Conservation (phyloP, 1,140 invertebrate genomes). For the Platorchestia sp. region DNA sequence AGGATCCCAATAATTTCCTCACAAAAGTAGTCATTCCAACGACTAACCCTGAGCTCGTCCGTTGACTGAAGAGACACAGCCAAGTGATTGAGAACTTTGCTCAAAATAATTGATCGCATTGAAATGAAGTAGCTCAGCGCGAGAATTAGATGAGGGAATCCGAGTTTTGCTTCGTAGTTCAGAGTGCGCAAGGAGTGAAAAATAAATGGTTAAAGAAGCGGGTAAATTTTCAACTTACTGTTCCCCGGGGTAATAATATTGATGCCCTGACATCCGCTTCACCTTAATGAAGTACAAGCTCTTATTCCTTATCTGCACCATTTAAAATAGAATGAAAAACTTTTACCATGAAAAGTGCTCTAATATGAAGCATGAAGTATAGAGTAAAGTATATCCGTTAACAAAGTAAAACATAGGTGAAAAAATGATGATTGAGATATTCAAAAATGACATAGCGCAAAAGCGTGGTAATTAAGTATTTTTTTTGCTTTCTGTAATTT, state of each 20-base stretch:
- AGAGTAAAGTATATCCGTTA: too few relatives aligned
- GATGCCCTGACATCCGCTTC: background rate
- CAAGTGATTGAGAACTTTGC: conserved; percentile 3
- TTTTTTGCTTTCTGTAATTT: too few relatives aligned
- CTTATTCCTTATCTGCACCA: too few relatives aligned
- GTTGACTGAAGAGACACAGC: background rate
- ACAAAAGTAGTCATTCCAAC: background rate
- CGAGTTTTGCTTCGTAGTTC: background rate
- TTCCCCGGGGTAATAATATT: background rate
- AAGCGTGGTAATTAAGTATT: too few relatives aligned
- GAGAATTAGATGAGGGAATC: background rate
- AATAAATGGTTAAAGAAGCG: background rate
- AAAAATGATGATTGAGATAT: too few relatives aligned
- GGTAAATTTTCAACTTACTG: background rate
- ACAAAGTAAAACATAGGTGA: too few relatives aligned
- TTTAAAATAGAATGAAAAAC: too few relatives aligned
- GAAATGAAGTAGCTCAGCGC: background rate
- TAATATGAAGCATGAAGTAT: too few relatives aligned
- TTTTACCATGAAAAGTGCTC: too few relatives aligned
- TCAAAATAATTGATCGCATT: background rate
- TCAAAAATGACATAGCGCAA: too few relatives aligned
- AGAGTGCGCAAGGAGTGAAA: background rate
- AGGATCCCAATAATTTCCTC: conserved; percentile 28
- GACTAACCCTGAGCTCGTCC: conserved; percentile 10
- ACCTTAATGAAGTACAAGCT: background rate